phyloP scores from a whole-genome alignment of 1,140 invertebrate genomes.

The Bactericera cockerelli region DNA sequence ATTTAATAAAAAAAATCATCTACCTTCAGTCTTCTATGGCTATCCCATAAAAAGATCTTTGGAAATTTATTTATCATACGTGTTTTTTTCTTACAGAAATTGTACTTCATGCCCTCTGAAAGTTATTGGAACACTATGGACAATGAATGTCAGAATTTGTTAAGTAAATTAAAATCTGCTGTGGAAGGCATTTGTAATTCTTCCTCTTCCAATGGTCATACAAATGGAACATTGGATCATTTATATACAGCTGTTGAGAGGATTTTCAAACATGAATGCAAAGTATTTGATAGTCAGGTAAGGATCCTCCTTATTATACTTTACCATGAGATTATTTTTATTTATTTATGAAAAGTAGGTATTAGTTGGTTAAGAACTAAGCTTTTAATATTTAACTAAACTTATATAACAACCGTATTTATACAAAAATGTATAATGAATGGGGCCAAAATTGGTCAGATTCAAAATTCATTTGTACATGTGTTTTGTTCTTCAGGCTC shows the following conservation, averaged over 20 bases:
- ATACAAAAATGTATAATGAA: neutral
- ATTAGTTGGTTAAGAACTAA: neutral
- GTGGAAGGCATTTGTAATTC: neutral
- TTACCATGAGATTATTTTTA: too few relatives aligned
- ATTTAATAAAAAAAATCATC: too few relatives aligned
- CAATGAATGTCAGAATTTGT: neutral
- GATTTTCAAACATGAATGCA: neutral
- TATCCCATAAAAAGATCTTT: too few relatives aligned
- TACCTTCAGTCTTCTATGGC: too few relatives aligned
- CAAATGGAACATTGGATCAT: neutral
- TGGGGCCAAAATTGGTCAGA: neutral
- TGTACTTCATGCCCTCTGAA: too few relatives aligned
- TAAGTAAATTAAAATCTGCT: neutral
- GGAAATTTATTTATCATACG: too few relatives aligned
- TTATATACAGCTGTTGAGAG: neutral
- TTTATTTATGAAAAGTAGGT: too few relatives aligned
- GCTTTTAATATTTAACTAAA: neutral
- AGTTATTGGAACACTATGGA: neutral
- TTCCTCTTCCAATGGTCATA: neutral
- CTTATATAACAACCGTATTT: neutral
- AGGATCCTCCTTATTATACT: too few relatives aligned
- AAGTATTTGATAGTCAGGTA: constrained; percentile 1
- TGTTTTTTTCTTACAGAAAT: too few relatives aligned
- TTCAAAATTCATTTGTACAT: neutral
- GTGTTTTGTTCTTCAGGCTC: too few relatives aligned